Evolutionary conservation across 2,888 invertebrate genomes (phyloP).

Genomic region (Digitonthophagus gazella): DNA sequence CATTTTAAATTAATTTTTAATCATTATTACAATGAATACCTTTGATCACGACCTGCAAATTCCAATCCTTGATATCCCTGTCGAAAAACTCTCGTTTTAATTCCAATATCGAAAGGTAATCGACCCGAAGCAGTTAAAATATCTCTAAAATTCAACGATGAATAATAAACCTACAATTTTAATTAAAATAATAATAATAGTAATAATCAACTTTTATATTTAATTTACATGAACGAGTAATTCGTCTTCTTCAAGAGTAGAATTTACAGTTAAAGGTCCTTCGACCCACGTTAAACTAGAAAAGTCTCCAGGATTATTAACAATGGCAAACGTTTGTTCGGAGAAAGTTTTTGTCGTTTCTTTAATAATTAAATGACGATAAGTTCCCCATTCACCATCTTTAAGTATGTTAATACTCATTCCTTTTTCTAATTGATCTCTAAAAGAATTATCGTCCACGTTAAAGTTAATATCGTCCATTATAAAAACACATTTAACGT

Average conservation of each 20-base stretch:
- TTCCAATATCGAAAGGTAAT: constrained; percentile 77
- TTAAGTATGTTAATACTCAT: constrained; percentile 27
- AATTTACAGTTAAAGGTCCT: constrained; percentile 21
- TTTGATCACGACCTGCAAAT: constrained; percentile 58
- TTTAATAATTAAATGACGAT: constrained; percentile 26
- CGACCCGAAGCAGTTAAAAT: constrained; percentile 92
- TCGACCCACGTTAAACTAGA: constrained; percentile 27
- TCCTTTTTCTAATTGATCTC: constrained; percentile 24
- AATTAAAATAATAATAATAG: neutral
- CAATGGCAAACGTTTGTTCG: constrained; percentile 24
- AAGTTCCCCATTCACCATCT: constrained; percentile 29
- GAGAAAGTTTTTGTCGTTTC: neutral
- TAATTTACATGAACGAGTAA: constrained; percentile 19
- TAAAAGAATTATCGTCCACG: constrained; percentile 12
- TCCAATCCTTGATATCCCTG: constrained; percentile 70
- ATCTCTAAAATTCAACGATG: constrained; percentile 90
- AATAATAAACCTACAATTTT: constrained; percentile 62
- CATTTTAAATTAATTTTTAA: too few species aligned
- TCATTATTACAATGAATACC: constrained; percentile 21
- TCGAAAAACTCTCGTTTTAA: constrained; percentile 62
- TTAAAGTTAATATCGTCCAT: constrained; percentile 50
- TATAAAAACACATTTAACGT: constrained; percentile 60
- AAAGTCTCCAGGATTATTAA: constrained; percentile 21
- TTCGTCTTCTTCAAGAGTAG: constrained; percentile 16
- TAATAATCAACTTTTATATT: neutral